phyloP scores from a whole-genome alignment of 2,888 invertebrate species.

The Agonopterix subpropinquella region DNA sequence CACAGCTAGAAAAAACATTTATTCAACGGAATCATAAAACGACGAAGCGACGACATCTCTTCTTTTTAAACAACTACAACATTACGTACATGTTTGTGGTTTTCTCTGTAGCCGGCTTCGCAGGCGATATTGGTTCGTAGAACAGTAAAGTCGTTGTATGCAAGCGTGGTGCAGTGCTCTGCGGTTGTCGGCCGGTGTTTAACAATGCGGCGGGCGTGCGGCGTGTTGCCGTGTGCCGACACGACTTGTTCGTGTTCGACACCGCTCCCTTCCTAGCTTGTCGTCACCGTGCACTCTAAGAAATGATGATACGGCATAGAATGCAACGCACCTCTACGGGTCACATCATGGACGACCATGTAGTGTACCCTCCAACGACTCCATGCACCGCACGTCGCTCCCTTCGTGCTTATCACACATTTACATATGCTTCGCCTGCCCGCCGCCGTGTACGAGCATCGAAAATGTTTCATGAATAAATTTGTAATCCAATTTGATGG shows the following conservation, averaged over 20 bases:
- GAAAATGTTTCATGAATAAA: slow-evolving; percentile 73
- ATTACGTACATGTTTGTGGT: slow-evolving; percentile 9
- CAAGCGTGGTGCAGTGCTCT: slow-evolving; percentile 11
- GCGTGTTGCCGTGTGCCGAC: slow-evolving; percentile 15
- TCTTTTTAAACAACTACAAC: slow-evolving; percentile 3
- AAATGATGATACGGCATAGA: neutral
- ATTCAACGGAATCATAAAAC: neutral
- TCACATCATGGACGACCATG: neutral
- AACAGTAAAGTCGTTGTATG: slow-evolving; percentile 13
- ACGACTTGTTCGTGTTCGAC: slow-evolving; percentile 8
- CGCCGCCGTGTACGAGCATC: slow-evolving; percentile 59
- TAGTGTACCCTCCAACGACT: slow-evolving; percentile 19
- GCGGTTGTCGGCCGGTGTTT: slow-evolving; percentile 36
- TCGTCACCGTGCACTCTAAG: neutral
- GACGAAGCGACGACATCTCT: neutral
- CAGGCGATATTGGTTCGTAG: slow-evolving; percentile 16
- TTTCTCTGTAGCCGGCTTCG: slow-evolving; percentile 7
- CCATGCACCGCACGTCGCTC: slow-evolving; percentile 43
- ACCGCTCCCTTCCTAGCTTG: slow-evolving; percentile 8
- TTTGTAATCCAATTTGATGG: slow-evolving; percentile 68
- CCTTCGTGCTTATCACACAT: slow-evolving; percentile 66
- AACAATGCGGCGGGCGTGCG: slow-evolving; percentile 43
- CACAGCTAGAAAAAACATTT: neutral
- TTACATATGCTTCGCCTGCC: slow-evolving; percentile 67
- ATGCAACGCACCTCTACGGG: slow-evolving; percentile 8